Evolutionary conservation across 1,140 invertebrate species (phyloP).

Genomic region (Mercenaria mercenaria): DNA sequence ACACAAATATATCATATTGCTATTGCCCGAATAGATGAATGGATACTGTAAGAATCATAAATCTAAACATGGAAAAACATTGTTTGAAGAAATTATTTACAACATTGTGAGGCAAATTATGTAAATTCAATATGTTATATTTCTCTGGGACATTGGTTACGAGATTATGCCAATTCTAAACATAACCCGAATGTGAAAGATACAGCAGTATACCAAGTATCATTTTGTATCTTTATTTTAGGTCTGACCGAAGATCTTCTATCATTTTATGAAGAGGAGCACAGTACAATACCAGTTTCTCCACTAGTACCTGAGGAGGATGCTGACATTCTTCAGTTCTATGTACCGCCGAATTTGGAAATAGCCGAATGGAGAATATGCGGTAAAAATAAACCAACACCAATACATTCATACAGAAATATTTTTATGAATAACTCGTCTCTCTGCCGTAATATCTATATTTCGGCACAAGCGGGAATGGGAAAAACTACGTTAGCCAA

Average conservation of each 20-base stretch:
- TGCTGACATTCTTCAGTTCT: neutral
- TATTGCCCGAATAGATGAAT: no score
- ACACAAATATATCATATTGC: no score
- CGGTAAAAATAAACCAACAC: neutral
- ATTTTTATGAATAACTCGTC: neutral
- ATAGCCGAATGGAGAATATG: neutral
- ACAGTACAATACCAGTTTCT: neutral
- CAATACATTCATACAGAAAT: neutral
- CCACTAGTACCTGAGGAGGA: neutral
- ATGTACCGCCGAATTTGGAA: neutral
- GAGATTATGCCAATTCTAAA: no score
- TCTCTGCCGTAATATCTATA: neutral
- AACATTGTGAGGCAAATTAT: no score
- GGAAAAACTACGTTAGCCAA: constrained; percentile 2
- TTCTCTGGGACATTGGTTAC: no score
- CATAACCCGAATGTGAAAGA: no score
- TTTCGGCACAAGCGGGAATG: neutral
- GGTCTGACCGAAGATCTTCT: neutral
- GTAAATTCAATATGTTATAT: no score
- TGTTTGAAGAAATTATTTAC: no score
- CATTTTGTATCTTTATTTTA: neutral
- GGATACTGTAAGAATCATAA: no score
- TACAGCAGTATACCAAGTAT: no score
- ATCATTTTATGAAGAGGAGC: neutral
- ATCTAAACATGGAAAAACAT: no score